Percentiles rank a stretch among this genome's conserved stretches.
phyloP scores from a whole-genome alignment of 2,888 invertebrate genomes.

The Spisula subtruncata region DNA sequence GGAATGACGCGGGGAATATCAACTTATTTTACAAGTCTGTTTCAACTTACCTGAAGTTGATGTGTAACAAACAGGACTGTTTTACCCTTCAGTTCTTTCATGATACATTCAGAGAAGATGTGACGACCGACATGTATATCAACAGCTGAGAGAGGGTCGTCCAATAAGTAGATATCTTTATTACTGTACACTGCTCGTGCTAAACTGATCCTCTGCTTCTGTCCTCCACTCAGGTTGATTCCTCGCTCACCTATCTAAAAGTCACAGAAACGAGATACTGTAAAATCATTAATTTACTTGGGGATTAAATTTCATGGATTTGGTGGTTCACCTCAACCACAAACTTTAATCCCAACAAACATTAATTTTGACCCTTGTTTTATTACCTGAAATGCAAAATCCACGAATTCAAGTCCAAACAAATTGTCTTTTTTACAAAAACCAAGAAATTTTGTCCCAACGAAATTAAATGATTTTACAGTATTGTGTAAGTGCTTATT shows the following conservation, averaged over 20 bases:
- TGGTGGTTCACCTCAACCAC: too few species aligned
- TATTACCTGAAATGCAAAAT: too few species aligned
- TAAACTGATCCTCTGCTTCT: constrained; percentile 84
- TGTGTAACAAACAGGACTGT: constrained; percentile 85
- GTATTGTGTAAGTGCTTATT: too few species aligned
- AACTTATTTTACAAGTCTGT: background rate
- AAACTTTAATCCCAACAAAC: too few species aligned
- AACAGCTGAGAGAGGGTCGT: constrained; percentile 85
- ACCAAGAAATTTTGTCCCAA: too few species aligned
- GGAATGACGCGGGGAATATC: too few species aligned
- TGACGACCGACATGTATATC: constrained; percentile 84
- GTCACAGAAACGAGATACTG: background rate
- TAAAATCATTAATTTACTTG: too few species aligned
- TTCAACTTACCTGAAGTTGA: constrained; percentile 80
- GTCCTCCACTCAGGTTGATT: constrained; percentile 83
- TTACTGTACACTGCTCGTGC: constrained; percentile 84
- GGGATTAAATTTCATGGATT: too few species aligned
- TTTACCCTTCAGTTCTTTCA: constrained; percentile 77
- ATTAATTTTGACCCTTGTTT: too few species aligned
- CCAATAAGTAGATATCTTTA: constrained; percentile 81
- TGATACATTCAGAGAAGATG: constrained; percentile 81
- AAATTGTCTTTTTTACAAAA: too few species aligned
- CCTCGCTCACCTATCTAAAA: constrained; percentile 84
- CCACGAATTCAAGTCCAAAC: too few species aligned
- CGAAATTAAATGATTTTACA: too few species aligned